Percentiles rank a stretch among this genome's conserved stretches.
Conservation (phyloP, 2,888 invertebrate species). For the Heteromyza rotundicornis region DNA sequence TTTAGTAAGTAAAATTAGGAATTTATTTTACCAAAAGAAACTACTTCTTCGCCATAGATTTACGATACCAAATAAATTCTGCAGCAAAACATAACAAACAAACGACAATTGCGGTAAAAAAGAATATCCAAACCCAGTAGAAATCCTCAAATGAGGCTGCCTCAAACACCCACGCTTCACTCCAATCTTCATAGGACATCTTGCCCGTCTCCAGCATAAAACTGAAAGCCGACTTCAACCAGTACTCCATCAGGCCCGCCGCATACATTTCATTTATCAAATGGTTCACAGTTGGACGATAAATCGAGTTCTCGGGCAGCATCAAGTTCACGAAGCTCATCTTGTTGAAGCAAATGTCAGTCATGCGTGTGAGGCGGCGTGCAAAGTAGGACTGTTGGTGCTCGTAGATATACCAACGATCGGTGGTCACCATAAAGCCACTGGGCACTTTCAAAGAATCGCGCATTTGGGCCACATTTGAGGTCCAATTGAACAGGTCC, state of each 20-base stretch:
- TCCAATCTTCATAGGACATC: neutral
- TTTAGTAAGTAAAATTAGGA: too few relatives aligned
- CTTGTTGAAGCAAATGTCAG: neutral
- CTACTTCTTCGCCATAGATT: too few relatives aligned
- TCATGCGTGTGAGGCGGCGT: neutral
- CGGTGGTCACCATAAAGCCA: neutral
- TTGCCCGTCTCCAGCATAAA: neutral
- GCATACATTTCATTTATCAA: neutral
- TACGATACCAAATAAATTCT: neutral
- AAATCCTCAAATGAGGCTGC: neutral
- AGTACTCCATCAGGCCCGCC: neutral
- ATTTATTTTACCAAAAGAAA: too few relatives aligned
- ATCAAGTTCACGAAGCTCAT: neutral
- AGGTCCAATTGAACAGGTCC: neutral
- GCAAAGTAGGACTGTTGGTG: neutral
- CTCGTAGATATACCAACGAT: neutral
- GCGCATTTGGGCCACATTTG: neutral
- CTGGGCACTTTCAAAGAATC: neutral
- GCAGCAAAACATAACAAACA: neutral
- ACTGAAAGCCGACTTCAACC: neutral
- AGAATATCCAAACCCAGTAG: conserved; percentile 43
- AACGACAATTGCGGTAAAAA: conserved; percentile 9
- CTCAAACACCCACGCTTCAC: neutral
- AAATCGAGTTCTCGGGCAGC: conserved; percentile 2
- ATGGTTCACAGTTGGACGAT: neutral